Evolutionary conservation across 2,113 vertebrate genomes (phyloP).

Genomic region (Periophthalmus modestus): DNA sequence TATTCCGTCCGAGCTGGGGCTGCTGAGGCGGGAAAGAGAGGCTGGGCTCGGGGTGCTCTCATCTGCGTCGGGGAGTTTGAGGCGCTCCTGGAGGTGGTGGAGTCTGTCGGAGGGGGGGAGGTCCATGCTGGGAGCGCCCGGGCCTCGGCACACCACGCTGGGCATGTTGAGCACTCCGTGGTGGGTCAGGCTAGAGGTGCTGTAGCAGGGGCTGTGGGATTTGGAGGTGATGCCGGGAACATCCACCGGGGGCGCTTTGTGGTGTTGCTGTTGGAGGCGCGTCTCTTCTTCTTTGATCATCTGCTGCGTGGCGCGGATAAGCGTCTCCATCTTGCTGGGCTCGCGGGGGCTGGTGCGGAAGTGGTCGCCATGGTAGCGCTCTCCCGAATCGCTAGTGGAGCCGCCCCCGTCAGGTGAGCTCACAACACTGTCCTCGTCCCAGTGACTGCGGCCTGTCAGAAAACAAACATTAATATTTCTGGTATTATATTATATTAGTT

Average conservation of each 20-base stretch:
- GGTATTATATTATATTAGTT: no score
- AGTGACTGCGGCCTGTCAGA: slow-evolving; percentile 88
- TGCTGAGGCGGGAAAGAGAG: slow-evolving; percentile 91
- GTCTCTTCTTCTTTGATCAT: slow-evolving; percentile 99
- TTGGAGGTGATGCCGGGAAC: slow-evolving; percentile 85
- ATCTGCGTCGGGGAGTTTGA: slow-evolving; percentile 76
- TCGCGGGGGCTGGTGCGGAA: slow-evolving; percentile 90
- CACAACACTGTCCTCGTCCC: slow-evolving; percentile 97
- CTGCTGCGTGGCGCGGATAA: slow-evolving; percentile 97
- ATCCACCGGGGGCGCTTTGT: slow-evolving; percentile 77
- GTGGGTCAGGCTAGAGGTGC: slow-evolving; percentile 74
- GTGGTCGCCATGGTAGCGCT: slow-evolving; percentile 89
- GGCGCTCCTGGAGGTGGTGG: slow-evolving; percentile 44
- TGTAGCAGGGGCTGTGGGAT: slow-evolving; percentile 87
- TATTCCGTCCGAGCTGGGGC: slow-evolving; percentile 79
- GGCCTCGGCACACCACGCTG: slow-evolving; percentile 83
- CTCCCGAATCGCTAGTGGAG: slow-evolving; percentile 93
- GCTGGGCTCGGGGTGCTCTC: slow-evolving; percentile 86
- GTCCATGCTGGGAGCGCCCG: slow-evolving; percentile 68
- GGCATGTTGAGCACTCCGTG: slow-evolving; percentile 83
- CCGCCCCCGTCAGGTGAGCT: slow-evolving; percentile 91
- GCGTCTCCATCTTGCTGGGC: slow-evolving; percentile 98
- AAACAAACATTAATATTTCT: slow-evolving; percentile 22
- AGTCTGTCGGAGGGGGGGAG: slow-evolving; percentile 65
- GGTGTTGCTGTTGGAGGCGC: slow-evolving; percentile 82